A percentile compares a stretch with the other conserved stretches of the same genome.
Conservation (phyloP, 2,113 vertebrate species). For the zebrafish (Danio rerio) region GRCz12tu NC_133196.1:11786001-11786500, state of each 20-base stretch:
- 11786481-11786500: neutral
- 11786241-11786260: neutral
- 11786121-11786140: constrained; percentile 14
- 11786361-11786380: neutral
- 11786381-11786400: constrained; percentile 19
- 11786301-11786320: constrained; percentile 6
- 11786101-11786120: neutral
- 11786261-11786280: constrained; percentile 8
- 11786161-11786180: neutral
- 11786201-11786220: neutral
- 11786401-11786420: constrained; percentile 8
- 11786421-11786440: neutral
- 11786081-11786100: constrained; percentile 15
- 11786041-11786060: constrained; percentile 11
- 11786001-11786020: neutral
- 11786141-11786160: neutral
- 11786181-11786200: constrained; percentile 15
- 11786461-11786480: constrained; percentile 24
- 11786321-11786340: neutral
- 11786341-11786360: constrained; percentile 4
- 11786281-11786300: neutral
- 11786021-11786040: neutral
- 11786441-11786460: neutral
- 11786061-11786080: neutral
- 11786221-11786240: constrained; percentile 10